Evolutionary conservation across 2,797 vertebrate species (phyloP), one percentile per base, ranked within the genome.

Genomic region (Fratercula arctica): DNA sequence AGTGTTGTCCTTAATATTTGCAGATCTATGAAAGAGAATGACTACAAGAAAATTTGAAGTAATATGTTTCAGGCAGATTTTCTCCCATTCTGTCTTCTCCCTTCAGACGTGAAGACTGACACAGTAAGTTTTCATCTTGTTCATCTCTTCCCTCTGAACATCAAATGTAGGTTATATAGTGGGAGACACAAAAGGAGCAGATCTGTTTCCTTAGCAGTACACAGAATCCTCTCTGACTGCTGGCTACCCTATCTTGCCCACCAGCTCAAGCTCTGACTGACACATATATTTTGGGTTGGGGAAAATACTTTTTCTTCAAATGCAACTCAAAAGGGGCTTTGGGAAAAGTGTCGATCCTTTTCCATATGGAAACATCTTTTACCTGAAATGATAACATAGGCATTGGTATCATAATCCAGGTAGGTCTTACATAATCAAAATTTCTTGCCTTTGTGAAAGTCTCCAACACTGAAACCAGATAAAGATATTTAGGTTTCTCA

Each of bases 111-210:
- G 13, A 80, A 69, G 41, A 74, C n/a, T 57, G 35, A 37, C 8
- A 33, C 18, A 37, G 4, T 31, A 78, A n/a, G 37, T 78, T 59
- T 85, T 63, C 46, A 50, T 11, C 18, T 56, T 92, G 88, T 60
- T 59, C 31, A 68, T 3, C 4, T 53, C 23, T 70, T 35, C 16
- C 11, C 6, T 61, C 4, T 33, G n/a, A 87, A 61, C 8, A 7
- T 26, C 20, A 57, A 25, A 67, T 11, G 12, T 6, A 73, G 5
- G 4, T 61, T 70, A 61, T 23, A 46, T n/a, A n/a, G 33, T 8
- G 16, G 37, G 26, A 43, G 7, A 21, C 4, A 28, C 1, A 0
- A 5, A 21, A 56, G 17, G 5, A 37, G 50, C 19, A 53, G 15
- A n/a, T 39, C 6, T 53, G 6, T 45, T 59, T 50, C 23, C 7